Percentiles rank a stretch among this genome's conserved stretches.
These are phyloP conservation scores for Menura novaehollandiae DNA, from an alignment of 2,113 vertebrate genomes.

Conservation along the genomic window DNA sequence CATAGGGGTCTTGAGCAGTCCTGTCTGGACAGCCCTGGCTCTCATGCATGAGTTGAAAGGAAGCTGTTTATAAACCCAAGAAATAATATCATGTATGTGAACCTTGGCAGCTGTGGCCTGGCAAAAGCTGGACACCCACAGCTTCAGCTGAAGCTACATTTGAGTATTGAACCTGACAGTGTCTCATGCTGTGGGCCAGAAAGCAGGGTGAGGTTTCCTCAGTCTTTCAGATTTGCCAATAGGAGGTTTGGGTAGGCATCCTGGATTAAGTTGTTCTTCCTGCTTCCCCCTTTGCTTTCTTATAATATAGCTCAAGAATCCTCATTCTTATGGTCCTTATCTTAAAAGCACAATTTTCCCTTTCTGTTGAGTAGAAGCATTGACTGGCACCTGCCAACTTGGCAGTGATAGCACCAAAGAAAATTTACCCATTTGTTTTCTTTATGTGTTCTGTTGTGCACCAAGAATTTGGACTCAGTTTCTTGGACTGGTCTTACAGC, in stretches of 20 bases:
- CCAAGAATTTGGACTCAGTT: background rate
- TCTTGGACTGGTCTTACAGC: background rate
- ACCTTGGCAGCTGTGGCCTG: background rate
- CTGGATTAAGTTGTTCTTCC: background rate
- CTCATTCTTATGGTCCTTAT: background rate
- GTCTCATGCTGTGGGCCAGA: background rate
- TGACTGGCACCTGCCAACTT: background rate
- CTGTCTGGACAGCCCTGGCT: conserved; percentile 7
- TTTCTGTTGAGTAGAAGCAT: background rate
- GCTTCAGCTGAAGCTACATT: background rate
- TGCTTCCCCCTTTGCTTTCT: background rate
- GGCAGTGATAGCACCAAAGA: background rate
- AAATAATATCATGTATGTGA: background rate
- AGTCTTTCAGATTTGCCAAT: background rate
- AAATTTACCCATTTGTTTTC: background rate
- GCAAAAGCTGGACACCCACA: background rate
- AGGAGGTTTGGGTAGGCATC: background rate
- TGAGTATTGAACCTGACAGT: background rate
- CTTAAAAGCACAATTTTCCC: background rate
- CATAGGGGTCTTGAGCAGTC: background rate
- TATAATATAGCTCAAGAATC: background rate
- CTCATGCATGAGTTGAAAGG: background rate
- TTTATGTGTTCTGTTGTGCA: background rate
- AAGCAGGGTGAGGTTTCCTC: background rate
- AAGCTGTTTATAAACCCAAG: background rate